Base-by-base conservation (phyloP, 1,140 invertebrate genomes). In the Lepidostoma basale region DNA sequence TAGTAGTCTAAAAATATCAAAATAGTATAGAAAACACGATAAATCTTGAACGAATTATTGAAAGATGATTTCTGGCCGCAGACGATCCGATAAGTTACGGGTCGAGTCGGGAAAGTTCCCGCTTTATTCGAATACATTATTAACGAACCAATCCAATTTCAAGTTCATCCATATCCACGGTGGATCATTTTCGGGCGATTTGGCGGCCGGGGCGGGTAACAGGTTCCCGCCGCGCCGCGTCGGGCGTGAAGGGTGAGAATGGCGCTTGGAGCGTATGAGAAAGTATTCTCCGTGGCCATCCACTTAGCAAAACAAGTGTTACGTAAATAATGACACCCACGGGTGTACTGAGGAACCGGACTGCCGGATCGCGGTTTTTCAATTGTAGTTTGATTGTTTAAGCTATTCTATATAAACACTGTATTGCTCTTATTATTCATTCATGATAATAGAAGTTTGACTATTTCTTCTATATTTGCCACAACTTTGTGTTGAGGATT, bases 221-320 rank as follows among this genome's bases (percentile, higher is more conserved):
- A 56, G 52, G 30, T 56, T 36, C 14, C 14, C 36, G n/a, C 28
- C 52, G 28, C 16, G 16, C 16, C 18, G 10, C 28, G 30, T 14
- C 3, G 12, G 16, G 45, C 16, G 36, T 16, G 52, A 56, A 22
- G 52, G 52, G 52, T 56, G 30, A 33, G 44, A 12, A 36, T 8
- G 39, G 56, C 14, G 25, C 22, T 40, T 42, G 39, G 12, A 23
- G 20, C 23, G 56, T 60, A 42, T 60, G 56, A 60, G 56, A 42
- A 40, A 60, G 56, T 60, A 60, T 60, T 23, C 36, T 59, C 54
- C 12, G 36, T 42, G 56, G 56, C 56, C 56, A 28, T 47, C 70
- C 67, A 72, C 70, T 68, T 69, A 72, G 70, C 63, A 67, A 69
- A 72, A 72, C 70, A 72, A 72, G 70, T 72, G 70, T 72, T 72